phyloP scores from a whole-genome alignment of 2,888 invertebrate genomes.

The Andrena dorsata region DNA sequence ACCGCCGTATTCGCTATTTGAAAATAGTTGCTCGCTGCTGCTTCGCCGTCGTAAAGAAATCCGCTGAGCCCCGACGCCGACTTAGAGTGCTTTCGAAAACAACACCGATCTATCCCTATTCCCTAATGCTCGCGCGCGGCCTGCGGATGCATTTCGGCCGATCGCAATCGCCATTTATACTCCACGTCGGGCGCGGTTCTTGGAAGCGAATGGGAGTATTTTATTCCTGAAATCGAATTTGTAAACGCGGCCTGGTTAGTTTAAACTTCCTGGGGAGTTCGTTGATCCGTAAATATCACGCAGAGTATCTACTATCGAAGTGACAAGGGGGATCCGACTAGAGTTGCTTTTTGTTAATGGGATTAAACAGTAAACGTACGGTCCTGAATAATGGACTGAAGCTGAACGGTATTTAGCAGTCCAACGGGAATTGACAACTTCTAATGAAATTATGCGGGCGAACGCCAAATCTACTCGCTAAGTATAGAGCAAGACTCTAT shows the following conservation, averaged over 20 bases:
- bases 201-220: conserved; percentile 4
- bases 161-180: conserved; percentile 13
- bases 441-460: conserved; percentile 46
- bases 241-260: conserved; percentile 27
- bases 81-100: not conserved
- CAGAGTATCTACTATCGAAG: not conserved
- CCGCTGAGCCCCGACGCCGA: too few relatives aligned
- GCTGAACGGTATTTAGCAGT: not conserved
- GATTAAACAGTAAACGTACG: too few relatives aligned
- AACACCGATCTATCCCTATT: conserved; percentile 1
- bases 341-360: too few relatives aligned
- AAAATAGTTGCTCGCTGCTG: conserved; percentile 10
- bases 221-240: conserved; percentile 32
- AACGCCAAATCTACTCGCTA: conserved; percentile 50
- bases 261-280: conserved; percentile 44
- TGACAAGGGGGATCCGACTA: not conserved
- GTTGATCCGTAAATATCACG: conserved; percentile 52
- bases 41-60: not conserved
- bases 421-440: conserved; percentile 45
- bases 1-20: not conserved
- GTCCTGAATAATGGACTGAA: not conserved
- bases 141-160: not conserved
- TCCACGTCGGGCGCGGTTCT: conserved; percentile 17
- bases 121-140: not conserved
- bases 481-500: conserved; percentile 41